Percentiles rank a stretch among this genome's conserved stretches.
Conservation (phyloP, 2,888 invertebrate species). For the Lamproptera curius region DNA sequence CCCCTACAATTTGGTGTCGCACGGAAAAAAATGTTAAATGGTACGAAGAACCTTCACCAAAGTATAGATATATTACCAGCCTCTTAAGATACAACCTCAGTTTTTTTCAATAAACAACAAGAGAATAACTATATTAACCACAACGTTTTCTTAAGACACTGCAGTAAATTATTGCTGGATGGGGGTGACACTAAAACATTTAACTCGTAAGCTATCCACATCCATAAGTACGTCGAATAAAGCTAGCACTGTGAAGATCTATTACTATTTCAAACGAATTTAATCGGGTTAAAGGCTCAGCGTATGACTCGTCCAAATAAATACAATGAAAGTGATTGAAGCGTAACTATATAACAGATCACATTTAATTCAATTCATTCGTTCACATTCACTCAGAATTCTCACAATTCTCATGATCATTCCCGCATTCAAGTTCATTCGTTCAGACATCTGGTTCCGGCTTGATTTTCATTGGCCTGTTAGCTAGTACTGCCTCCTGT, state of each 20-base stretch:
- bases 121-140: slow-evolving; percentile 51
- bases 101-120: slow-evolving; percentile 41
- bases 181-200: slow-evolving; percentile 6
- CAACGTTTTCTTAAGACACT: slow-evolving; percentile 67
- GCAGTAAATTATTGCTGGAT: slow-evolving; percentile 54
- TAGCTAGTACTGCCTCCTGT: slow-evolving; percentile 29
- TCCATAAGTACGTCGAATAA: slow-evolving; percentile 10
- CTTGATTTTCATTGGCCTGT: slow-evolving; percentile 37
- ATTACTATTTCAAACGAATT: background rate
- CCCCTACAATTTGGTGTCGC: too few relatives aligned
- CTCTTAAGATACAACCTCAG: slow-evolving; percentile 60
- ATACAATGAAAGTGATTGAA: slow-evolving; percentile 4
- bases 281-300: background rate
- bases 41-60: slow-evolving; percentile 37
- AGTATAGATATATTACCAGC: slow-evolving; percentile 48
- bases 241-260: background rate
- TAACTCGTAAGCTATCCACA: background rate
- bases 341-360: slow-evolving; percentile 5
- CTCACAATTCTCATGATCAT: slow-evolving; percentile 10
- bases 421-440: background rate
- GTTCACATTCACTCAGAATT: too few relatives aligned
- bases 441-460: slow-evolving; percentile 2
- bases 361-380: slow-evolving; percentile 8
- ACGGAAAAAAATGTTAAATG: slow-evolving; percentile 24
- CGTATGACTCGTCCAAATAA: background rate